Percentiles rank a stretch among this genome's conserved stretches.
These are phyloP conservation scores for Calliphora vicina DNA, from an alignment of 1,140 invertebrate species.

Conservation along the genomic window DNA sequence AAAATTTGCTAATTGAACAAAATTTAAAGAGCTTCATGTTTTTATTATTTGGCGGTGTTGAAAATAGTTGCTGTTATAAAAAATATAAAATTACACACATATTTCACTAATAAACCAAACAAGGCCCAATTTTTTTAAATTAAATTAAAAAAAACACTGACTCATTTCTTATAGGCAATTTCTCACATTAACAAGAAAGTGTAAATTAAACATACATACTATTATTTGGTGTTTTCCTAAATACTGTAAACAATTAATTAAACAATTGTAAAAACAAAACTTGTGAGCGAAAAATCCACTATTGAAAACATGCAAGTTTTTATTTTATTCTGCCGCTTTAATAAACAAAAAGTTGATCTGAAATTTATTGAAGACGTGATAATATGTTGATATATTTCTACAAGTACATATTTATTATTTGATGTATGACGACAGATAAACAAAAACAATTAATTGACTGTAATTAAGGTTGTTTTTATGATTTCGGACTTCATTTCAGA, in stretches of 20 bases:
- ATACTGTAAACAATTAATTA: background rate
- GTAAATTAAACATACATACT: background rate
- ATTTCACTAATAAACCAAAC: no score
- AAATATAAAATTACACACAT: no score
- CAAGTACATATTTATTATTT: background rate
- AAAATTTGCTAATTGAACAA: background rate
- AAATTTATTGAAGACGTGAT: constrained; percentile 5
- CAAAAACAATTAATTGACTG: background rate
- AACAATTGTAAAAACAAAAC: constrained; percentile 9
- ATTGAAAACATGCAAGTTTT: background rate
- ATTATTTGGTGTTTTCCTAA: background rate
- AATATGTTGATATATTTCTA: background rate
- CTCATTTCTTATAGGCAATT: background rate
- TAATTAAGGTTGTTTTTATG: background rate
- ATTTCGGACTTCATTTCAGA: constrained; percentile 37
- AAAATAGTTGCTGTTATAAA: background rate
- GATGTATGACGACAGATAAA: no score
- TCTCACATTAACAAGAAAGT: constrained; percentile 17
- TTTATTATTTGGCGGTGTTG: background rate
- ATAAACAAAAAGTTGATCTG: background rate
- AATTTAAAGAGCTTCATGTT: no score
- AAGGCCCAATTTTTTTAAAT: no score
- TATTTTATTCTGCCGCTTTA: background rate
- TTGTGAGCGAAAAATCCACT: background rate
- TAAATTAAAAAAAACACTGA: background rate